phyloP scores from a whole-genome alignment of 2,888 invertebrate species.

The Nephrotoma flavescens region DNA sequence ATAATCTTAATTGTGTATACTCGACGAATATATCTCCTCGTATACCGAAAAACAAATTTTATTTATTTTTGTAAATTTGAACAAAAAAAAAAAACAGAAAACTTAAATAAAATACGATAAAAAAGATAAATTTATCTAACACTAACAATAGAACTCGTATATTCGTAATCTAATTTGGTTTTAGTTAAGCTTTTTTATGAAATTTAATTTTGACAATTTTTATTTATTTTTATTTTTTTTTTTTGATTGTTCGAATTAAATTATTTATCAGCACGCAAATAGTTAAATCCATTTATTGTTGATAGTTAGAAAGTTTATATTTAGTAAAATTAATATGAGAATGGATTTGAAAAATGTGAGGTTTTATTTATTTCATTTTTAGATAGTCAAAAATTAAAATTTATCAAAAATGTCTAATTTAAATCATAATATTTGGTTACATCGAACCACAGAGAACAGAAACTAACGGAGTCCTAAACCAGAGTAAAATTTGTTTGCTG shows the following conservation, averaged over 20 bases:
- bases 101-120: neutral
- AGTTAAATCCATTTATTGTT: neutral
- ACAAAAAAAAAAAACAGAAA: neutral
- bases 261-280: neutral
- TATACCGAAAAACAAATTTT: neutral
- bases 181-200: neutral
- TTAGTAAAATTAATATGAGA: too few species aligned
- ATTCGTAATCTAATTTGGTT: neutral
- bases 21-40: neutral
- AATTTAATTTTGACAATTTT: neutral
- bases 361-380: too few species aligned
- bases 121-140: neutral
- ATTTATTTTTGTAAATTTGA: neutral
- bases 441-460: too few species aligned
- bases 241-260: neutral
- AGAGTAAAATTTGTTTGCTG: too few species aligned
- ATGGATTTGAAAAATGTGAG: too few species aligned
- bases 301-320: neutral
- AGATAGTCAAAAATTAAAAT: too few species aligned
- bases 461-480: too few species aligned
- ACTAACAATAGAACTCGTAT: neutral
- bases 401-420: too few species aligned
- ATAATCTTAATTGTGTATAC: neutral
- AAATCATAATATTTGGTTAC: too few species aligned
- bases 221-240: too few species aligned